These are phyloP conservation scores for Corvus hawaiiensis DNA, from an alignment of 2,113 vertebrate genomes.

Conservation along the genomic window DNA sequence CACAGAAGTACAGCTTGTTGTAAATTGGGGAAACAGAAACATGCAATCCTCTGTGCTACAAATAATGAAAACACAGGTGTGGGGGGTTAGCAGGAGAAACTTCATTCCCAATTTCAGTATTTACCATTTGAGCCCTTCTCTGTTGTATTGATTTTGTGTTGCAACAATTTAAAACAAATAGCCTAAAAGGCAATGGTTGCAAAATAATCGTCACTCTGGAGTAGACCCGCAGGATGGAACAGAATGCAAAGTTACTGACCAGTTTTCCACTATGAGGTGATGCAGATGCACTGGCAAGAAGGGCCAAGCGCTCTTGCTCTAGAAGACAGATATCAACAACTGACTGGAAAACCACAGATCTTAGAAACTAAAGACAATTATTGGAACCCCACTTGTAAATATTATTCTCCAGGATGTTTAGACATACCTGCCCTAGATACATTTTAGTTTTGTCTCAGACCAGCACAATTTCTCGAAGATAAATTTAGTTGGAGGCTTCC, in stretches of 20 bases:
- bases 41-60: background rate
- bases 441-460: too few species aligned
- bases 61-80: background rate
- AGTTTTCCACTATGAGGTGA: background rate
- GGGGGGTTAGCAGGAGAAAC: background rate
- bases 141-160: constrained; percentile 43
- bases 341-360: background rate
- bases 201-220: constrained; percentile 8
- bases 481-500: too few species aligned
- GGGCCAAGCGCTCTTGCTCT: too few species aligned
- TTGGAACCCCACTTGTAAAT: background rate
- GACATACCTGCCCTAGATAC: too few species aligned
- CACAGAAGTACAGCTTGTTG: background rate
- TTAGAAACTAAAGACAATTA: background rate
- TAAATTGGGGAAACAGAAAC: background rate
- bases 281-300: background rate
- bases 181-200: constrained; percentile 18
- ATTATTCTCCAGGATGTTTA: too few species aligned
- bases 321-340: background rate
- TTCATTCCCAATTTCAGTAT: background rate
- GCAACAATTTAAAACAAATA: constrained; percentile 43
- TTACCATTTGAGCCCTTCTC: background rate
- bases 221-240: background rate
- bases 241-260: background rate
- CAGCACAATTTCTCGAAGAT: too few species aligned